Base-by-base conservation (phyloP, 2,113 vertebrate genomes). In the Entosphenus tridentatus region DNA sequence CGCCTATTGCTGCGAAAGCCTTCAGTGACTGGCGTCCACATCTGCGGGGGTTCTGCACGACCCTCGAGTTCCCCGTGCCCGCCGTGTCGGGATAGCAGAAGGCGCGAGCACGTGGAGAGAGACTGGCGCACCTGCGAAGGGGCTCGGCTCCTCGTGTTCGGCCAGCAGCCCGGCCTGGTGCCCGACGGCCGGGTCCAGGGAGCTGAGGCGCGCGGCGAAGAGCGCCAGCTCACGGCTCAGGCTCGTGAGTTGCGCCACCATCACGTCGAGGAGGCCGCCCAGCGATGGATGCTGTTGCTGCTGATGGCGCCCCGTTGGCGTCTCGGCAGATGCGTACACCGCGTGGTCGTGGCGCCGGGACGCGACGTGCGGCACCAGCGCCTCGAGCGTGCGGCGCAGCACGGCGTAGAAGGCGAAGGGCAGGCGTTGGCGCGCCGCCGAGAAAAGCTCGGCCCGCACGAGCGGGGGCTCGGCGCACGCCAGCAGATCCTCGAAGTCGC, bases 251-350 rank as follows among this genome's bases (percentile, higher is more conserved):
- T n/a, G n/a, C 62, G 21, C n/a, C 62, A 65, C 62, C 62, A 65
- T n/a, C 62, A 65, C 62, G n/a, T 65, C 62, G n/a, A 65, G n/a
- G n/a, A 65, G 21, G n/a, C 62, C 62, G n/a, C 62, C 62, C 62
- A 65, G 62, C 62, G n/a, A 65, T 9, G 62, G 62, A 21, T 65
- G 21, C 62, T 65, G 62, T 16, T 65, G 10, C 9, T n/a, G 9
- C 62, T 21, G 10, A 8, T 11, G 21, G 62, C 21, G 9, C 9
- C 62, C 62, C 62, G n/a, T 65, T 21, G n/a, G 21, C 21, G n/a
- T 16, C 62, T 65, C 10, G 62, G n/a, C n/a, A n/a, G 21, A 65
- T 9, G 62, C n/a, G 62, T 65, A 11, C n/a, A n/a, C 62, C 21
- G 62, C 10, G 62, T 9, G 21, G 62, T 65, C 62, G 62, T n/a